Evolutionary conservation across 30 jellyfish, hydroid and myxozoan genomes (phyloP), one percentile per base, ranked within the genome.

Genomic region (Sanderia malayensis): DNA sequence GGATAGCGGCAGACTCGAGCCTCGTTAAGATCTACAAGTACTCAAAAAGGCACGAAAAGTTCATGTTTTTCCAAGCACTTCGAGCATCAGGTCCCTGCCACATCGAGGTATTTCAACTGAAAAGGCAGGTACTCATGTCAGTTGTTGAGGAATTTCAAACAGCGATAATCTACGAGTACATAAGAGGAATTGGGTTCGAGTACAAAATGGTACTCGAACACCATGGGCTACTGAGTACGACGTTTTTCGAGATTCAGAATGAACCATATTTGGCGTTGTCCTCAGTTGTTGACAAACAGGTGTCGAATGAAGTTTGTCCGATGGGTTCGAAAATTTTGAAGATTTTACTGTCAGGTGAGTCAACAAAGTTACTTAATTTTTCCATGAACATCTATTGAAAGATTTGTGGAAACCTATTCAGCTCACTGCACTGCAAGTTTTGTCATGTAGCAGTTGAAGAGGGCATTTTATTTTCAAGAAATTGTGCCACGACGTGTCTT

Each of bases 171-270:
- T 49, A 49, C 24, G 64, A 49, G 24, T 49, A 4, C 27, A 8
- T 4, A 49, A 9, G 24, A 4, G 24, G 24, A 4, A 9, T 49
- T 15, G 64, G 64, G 6, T 49, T 49, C 27, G 24, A 49, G 27
- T 15, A 49, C 7, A 4, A 4, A 24, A 11, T 49, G 64, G 23
- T 4, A 9, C 4, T 49, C 4, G 64, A 49, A 18, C 64, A 49
- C 27, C 64, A 49, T 49, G 64, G 64, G 25, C 64, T 49, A 19
- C 27, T 49, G 25, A 49, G 64, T 19, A 49, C 64, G 23, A 49
- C 64, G 64, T 49, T 4, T 49, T 49, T 49, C 27, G 24, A 49
- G 64, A 49, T 49, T 49, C 27, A 19, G 27, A 49, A 49, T 19
- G 25, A 49, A 49, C 64, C 64, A 8, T 49, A 4, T 19, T 24